These are phyloP conservation scores for Theristus sp. DNA, from an alignment of 2,888 invertebrate species.

Conservation along the genomic window DNA sequence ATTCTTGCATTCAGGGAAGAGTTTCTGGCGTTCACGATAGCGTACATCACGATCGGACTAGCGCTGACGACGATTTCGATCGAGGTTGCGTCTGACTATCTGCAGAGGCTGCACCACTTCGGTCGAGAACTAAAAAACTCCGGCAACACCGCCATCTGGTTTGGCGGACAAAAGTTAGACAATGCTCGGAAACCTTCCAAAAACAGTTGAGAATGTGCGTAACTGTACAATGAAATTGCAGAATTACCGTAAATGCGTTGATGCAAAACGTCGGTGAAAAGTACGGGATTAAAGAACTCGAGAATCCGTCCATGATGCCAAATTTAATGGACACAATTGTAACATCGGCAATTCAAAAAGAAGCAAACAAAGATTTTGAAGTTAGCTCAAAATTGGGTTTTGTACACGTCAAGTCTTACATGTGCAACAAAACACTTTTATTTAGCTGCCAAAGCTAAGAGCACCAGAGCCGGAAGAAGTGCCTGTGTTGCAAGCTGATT, in stretches of 20 bases:
- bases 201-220: no score
- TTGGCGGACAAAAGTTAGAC: neutral
- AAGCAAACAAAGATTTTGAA: neutral
- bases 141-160: neutral
- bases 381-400: neutral
- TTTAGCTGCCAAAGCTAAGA: neutral
- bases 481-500: neutral
- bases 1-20: neutral
- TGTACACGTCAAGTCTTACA: neutral
- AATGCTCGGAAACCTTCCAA: neutral
- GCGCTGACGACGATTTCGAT: slow-evolving; percentile 1
- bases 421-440: neutral
- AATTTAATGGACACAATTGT: neutral
- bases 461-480: neutral
- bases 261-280: slow-evolving; percentile 1
- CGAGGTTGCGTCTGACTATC: slow-evolving; percentile 1
- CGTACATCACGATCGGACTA: slow-evolving; percentile 1
- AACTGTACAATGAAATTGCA: no score
- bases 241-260: neutral
- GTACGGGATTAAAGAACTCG: neutral
- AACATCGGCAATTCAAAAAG: neutral
- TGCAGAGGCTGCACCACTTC: neutral
- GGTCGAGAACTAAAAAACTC: neutral
- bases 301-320: neutral
- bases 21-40: neutral